These are phyloP conservation scores for Chrysochloris asiatica DNA, from an alignment of 2,113 vertebrate species.

Conservation along the genomic window DNA sequence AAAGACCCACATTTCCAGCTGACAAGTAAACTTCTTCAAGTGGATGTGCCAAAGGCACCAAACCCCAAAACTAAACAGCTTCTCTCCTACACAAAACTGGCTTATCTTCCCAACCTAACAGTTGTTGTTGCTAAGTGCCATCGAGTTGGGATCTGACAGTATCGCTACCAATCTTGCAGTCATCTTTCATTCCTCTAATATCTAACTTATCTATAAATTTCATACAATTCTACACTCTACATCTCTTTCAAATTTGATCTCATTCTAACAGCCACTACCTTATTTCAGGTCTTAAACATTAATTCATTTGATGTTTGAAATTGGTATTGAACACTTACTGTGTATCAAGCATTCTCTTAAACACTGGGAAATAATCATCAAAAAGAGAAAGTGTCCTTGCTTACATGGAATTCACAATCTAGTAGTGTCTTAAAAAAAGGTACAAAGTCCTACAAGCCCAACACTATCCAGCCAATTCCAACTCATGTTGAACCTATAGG, in stretches of 20 bases:
- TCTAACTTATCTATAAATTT: constrained; percentile 19
- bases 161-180: too few relatives aligned
- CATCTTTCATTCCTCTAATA: neutral
- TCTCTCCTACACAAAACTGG: constrained; percentile 11
- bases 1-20: constrained; percentile 8
- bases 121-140: too few relatives aligned
- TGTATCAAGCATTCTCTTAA: constrained; percentile 30
- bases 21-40: neutral
- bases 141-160: too few relatives aligned
- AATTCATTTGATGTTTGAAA: too few relatives aligned
- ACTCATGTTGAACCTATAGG: too few relatives aligned
- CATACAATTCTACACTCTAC: neutral
- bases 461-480: too few relatives aligned
- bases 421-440: neutral
- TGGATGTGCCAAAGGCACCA: neutral
- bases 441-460: neutral
- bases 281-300: too few relatives aligned
- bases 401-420: constrained; percentile 12
- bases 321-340: neutral
- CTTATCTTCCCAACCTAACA: constrained; percentile 34
- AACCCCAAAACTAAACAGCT: constrained; percentile 17
- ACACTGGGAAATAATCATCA: constrained; percentile 1
- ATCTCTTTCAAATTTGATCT: too few relatives aligned
- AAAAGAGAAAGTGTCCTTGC: constrained; percentile 26
- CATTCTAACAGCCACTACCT: too few relatives aligned